These are phyloP conservation scores for Oxyruncus cristatus DNA, from an alignment of 2,113 vertebrate genomes.

Conservation along the genomic window DNA sequence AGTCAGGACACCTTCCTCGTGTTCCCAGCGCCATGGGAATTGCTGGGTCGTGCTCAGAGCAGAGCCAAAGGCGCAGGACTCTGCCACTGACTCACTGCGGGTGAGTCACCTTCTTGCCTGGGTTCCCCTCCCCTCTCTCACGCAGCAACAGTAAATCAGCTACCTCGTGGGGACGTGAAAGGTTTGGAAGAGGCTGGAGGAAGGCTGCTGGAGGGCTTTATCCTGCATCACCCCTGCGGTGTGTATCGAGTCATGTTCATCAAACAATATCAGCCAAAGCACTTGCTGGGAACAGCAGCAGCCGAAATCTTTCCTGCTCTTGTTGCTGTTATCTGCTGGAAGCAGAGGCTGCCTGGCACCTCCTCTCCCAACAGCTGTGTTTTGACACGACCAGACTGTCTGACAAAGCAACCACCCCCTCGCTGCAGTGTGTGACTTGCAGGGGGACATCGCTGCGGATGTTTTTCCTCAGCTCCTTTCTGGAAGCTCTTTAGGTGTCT, in stretches of 20 bases:
- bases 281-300: background rate
- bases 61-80: background rate
- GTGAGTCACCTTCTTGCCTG: background rate
- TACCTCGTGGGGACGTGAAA: background rate
- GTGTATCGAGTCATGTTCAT: background rate
- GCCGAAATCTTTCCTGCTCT: background rate
- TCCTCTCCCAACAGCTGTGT: background rate
- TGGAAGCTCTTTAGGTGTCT: fast-evolving
- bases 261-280: background rate
- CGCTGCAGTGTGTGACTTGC: background rate
- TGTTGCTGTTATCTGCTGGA: background rate
- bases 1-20: background rate
- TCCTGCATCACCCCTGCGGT: background rate
- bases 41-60: background rate
- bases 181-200: background rate
- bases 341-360: background rate
- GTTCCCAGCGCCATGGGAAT: background rate
- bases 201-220: background rate
- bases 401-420: background rate
- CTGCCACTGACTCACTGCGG: background rate
- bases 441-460: background rate
- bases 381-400: background rate
- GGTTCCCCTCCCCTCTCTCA: background rate
- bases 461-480: background rate
- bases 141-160: background rate